A percentile compares a stretch with the other conserved stretches of the same genome.
These are phyloP conservation scores for Pholis gunnellus DNA, from an alignment of 2,113 vertebrate genomes.

Conservation along the genomic window DNA sequence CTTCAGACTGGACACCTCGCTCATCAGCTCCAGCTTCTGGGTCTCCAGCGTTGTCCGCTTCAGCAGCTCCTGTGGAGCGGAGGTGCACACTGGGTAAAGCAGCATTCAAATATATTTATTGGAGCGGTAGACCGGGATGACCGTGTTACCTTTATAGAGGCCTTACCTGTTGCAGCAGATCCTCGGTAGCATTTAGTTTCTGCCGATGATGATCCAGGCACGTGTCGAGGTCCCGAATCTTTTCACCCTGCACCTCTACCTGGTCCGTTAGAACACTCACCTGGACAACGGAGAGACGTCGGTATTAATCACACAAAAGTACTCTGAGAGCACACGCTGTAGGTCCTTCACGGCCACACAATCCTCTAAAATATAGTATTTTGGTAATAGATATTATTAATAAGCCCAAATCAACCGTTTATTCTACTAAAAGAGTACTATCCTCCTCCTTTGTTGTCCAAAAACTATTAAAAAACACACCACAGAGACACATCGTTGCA, in stretches of 20 bases:
- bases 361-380: no score
- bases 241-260: slow-evolving; percentile 98
- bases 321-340: background rate
- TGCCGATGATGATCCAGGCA: slow-evolving; percentile 93
- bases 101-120: no score
- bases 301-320: background rate
- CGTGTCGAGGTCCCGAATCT: slow-evolving; percentile 96
- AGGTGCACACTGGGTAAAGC: background rate
- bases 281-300: slow-evolving; percentile 70
- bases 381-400: no score
- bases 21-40: slow-evolving; percentile 95
- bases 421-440: no score
- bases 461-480: no score
- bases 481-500: no score
- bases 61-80: slow-evolving; percentile 88
- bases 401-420: no score
- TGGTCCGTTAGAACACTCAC: slow-evolving; percentile 98
- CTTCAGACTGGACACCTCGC: slow-evolving; percentile 94
- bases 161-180: slow-evolving; percentile 94
- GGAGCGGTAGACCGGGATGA: background rate
- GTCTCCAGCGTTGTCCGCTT: slow-evolving; percentile 92
- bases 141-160: background rate
- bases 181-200: slow-evolving; percentile 93
- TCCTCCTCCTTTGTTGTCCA: no score
- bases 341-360: background rate